These are phyloP conservation scores for Ptiloglossa arizonensis DNA, from an alignment of 1,140 invertebrate species.

Conservation along the genomic window DNA sequence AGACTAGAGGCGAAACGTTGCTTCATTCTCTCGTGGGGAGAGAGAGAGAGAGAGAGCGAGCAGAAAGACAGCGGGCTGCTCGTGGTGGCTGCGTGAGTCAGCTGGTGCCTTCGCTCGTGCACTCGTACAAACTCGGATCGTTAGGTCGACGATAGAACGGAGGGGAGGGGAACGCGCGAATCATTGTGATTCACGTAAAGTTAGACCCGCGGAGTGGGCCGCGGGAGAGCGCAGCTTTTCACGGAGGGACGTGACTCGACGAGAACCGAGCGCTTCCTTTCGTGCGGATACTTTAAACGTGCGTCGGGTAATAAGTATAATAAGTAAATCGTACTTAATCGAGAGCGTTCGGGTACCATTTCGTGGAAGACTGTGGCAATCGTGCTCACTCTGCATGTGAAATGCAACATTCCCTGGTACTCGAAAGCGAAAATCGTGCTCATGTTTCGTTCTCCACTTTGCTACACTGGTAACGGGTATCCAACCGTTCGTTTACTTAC, in stretches of 20 bases:
- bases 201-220: not conserved
- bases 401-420: not conserved
- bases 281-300: not conserved
- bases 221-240: not conserved
- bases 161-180: not conserved
- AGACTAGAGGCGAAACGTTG: slow-evolving; percentile 56
- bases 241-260: not conserved
- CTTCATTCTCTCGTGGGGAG: slow-evolving; percentile 27
- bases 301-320: slow-evolving; percentile 10
- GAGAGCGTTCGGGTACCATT: not conserved
- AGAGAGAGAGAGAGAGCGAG: slow-evolving; percentile 18
- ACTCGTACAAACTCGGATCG: slow-evolving; percentile 44
- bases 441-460: too few relatives aligned
- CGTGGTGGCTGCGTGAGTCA: slow-evolving; percentile 56
- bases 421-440: too few relatives aligned
- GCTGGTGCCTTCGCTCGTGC: slow-evolving; percentile 36
- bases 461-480: too few relatives aligned
- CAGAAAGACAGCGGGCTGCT: slow-evolving; percentile 33
- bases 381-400: too few relatives aligned
- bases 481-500: too few relatives aligned
- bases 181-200: slow-evolving; percentile 43
- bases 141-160: not conserved
- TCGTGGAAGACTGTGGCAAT: not conserved
- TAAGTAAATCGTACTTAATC: slow-evolving; percentile 19
- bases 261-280: slow-evolving; percentile 8